Base-by-base conservation (phyloP, 1,140 invertebrate species). In the Drusus annulatus region DNA sequence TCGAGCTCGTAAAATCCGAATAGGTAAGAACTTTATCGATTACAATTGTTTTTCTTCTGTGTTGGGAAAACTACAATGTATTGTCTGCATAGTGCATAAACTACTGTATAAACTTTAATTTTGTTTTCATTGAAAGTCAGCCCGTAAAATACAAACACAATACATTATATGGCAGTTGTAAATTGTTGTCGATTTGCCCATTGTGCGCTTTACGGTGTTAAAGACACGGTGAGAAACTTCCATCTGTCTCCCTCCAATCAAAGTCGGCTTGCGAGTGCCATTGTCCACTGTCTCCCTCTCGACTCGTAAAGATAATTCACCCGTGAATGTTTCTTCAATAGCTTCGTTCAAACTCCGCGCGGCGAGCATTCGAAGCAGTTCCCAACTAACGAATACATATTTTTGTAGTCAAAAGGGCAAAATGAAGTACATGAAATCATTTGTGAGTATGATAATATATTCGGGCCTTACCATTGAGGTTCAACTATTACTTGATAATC, bases 161-260 rank as follows among this genome's bases (percentile, higher is more conserved):
- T 76, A 78, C 76, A 76, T 78, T 81, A 69, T 79, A 81, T 81
- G 77, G 62, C 77, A 28, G 36, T 81, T 79, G 60, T 81, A 79
- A 79, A 81, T 79, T 81, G 76, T 76, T 76, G 76, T 81, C 80
- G 79, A 81, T 81, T 81, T 78, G 58, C 58, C 76, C 68, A 71
- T 71, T 71, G 62, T 65, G 62, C 62, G 10, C 23, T 65, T 31
- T 25, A 31, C 25, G 62, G 25, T 65, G 62, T 65, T n/a, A 65
- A 10, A 65, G 62, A 16, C 1, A 15, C 25, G 8, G 25, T 16
- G 62, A n/a, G 7, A 65, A 65, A 65, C 28, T n/a, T 65, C 23
- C 15, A 31, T 31, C 25, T 31, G 62, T 65, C 62, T 31, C 62
- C 15, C 62, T 65, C 25, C 25, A 31, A n/a, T 28, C 25, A 25